A percentile compares a stretch with the other conserved stretches of the same genome.
Evolutionary conservation across 2,113 vertebrate genomes (phyloP).

Genomic region (Verasper variegatus): DNA sequence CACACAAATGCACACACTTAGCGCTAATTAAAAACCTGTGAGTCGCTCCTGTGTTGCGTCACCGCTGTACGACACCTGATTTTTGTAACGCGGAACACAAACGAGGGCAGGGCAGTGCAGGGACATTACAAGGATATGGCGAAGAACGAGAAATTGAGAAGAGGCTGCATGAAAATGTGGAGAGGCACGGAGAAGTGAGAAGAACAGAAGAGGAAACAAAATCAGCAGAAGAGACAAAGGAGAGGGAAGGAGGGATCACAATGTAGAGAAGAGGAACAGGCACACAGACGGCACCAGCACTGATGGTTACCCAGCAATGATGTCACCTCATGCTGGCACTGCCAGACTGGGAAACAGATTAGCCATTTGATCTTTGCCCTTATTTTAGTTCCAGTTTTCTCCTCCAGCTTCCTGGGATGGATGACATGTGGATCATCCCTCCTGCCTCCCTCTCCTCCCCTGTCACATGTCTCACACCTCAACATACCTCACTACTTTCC

Average conservation of each 20-base stretch:
- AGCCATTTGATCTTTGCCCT: slow-evolving; percentile 74
- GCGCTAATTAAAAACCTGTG: slow-evolving; percentile 64
- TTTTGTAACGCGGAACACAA: slow-evolving; percentile 23
- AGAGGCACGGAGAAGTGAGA: slow-evolving; percentile 10
- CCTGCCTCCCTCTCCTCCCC: slow-evolving; percentile 35
- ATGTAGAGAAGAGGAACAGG: slow-evolving; percentile 18
- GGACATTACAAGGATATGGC: neutral
- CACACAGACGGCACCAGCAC: slow-evolving; percentile 39
- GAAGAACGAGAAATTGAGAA: slow-evolving; percentile 15
- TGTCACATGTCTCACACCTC: slow-evolving; percentile 45
- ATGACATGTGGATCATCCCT: slow-evolving; percentile 54
- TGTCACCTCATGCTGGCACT: slow-evolving; percentile 76
- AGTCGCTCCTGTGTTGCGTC: slow-evolving; percentile 43
- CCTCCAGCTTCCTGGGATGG: slow-evolving; percentile 71
- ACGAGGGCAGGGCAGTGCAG: slow-evolving; percentile 13
- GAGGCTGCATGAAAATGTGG: slow-evolving; percentile 27
- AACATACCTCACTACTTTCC: slow-evolving; percentile 44
- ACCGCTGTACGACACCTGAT: slow-evolving; percentile 44
- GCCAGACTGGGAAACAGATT: slow-evolving; percentile 63
- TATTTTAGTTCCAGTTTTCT: slow-evolving; percentile 73
- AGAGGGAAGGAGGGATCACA: slow-evolving; percentile 16
- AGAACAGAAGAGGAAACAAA: slow-evolving; percentile 12
- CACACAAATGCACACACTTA: slow-evolving; percentile 44
- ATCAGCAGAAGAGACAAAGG: slow-evolving; percentile 5
- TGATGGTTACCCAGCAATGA: slow-evolving; percentile 75